Evolutionary conservation across 2,888 invertebrate genomes (phyloP).

Genomic region (Entomobrya multifasciata): DNA sequence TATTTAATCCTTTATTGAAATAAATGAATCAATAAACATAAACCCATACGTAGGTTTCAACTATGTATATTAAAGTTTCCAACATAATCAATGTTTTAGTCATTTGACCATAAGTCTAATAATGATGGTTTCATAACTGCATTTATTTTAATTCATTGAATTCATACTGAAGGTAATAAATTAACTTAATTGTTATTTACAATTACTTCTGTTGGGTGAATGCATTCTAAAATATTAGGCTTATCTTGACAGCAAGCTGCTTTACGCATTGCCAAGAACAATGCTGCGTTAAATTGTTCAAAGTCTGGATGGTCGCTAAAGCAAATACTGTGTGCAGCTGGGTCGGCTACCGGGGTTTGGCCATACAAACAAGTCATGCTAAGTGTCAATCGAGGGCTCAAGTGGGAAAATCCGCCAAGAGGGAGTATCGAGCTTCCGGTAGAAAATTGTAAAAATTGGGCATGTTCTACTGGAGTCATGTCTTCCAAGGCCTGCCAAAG

Average conservation of each 20-base stretch:
- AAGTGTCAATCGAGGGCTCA: conserved; percentile 82
- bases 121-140: too few species aligned
- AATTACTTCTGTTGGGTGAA: not conserved
- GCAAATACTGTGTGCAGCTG: conserved; percentile 82
- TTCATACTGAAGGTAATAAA: not conserved
- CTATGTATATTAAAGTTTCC: too few species aligned
- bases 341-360: conserved; percentile 82
- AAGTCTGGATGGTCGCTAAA: conserved; percentile 82
- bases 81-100: too few species aligned
- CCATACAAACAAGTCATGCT: conserved; percentile 81
- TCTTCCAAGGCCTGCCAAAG: conserved; percentile 82
- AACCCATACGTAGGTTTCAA: too few species aligned
- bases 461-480: conserved; percentile 82
- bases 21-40: too few species aligned
- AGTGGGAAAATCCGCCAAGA: conserved; percentile 82
- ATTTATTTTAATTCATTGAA: not conserved
- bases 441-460: conserved; percentile 82
- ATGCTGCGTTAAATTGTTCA: conserved; percentile 82
- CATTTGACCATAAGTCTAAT: too few species aligned
- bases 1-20: too few species aligned
- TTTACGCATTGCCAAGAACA: conserved; percentile 81
- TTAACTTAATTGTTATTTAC: not conserved
- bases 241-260: conserved; percentile 82
- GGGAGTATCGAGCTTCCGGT: conserved; percentile 83
- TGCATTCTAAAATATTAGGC: conserved; percentile 1